A percentile compares a stretch with the other conserved stretches of the same genome.
Conservation (phyloP, 1,140 invertebrate species). For the Lordiphosa collinella region DNA sequence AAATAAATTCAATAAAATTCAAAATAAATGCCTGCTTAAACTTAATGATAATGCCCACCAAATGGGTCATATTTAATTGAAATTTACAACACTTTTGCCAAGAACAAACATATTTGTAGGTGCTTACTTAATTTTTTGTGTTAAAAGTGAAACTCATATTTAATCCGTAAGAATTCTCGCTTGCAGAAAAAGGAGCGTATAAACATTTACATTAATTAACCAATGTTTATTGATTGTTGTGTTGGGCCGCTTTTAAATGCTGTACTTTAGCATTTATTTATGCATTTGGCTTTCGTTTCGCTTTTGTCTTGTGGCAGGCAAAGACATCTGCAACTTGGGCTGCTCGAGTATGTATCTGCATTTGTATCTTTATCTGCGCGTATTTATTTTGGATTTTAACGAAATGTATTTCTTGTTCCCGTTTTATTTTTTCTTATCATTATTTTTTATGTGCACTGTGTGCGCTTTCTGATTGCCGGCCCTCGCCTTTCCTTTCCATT, state of each 20-base stretch:
- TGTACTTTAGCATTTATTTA: constrained; percentile 49
- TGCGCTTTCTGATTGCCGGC: not conserved
- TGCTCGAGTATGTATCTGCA: too few species aligned
- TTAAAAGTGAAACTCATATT: constrained; percentile 62
- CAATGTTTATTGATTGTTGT: constrained; percentile 61
- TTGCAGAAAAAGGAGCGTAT: not conserved
- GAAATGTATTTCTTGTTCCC: constrained; percentile 50
- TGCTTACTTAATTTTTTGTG: constrained; percentile 18
- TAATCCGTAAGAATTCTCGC: not conserved
- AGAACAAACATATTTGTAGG: constrained; percentile 39
- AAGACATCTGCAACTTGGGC: too few species aligned
- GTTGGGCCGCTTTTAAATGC: constrained; percentile 13
- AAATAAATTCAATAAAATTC: not conserved
- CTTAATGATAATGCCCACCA: constrained; percentile 49
- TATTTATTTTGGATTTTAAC: constrained; percentile 67
- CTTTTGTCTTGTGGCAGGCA: constrained; percentile 56
- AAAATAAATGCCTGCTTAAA: constrained; percentile 34
- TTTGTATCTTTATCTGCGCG: constrained; percentile 61
- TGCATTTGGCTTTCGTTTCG: constrained; percentile 36
- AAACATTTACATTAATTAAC: constrained; percentile 74
- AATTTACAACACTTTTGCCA: constrained; percentile 11
- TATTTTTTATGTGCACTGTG: constrained; percentile 37
- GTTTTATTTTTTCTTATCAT: constrained; percentile 54
- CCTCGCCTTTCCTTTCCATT: constrained; percentile 2
- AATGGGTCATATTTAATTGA: constrained; percentile 51